These are phyloP conservation scores for Frankliniella intonsa DNA, from an alignment of 2,888 invertebrate species.

Conservation along the genomic window DNA sequence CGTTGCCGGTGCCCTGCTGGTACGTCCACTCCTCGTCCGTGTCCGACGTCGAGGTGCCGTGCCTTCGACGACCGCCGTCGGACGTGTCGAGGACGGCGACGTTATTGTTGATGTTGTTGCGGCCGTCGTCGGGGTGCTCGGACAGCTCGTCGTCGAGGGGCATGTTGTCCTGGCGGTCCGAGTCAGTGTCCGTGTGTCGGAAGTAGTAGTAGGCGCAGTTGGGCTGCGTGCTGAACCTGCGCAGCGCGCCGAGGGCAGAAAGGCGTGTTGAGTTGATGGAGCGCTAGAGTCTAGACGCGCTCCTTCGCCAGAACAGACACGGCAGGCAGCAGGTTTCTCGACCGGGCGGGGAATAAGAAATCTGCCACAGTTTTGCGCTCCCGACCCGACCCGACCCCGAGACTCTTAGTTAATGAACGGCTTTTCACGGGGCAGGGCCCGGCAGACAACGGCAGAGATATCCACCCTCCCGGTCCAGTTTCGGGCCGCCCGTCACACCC, in stretches of 20 bases:
- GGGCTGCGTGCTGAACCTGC: conserved; percentile 49
- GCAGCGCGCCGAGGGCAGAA: not conserved
- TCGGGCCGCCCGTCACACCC: too few relatives aligned
- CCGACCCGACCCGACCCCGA: too few relatives aligned
- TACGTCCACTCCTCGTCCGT: conserved; percentile 38
- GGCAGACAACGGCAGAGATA: too few relatives aligned
- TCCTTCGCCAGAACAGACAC: too few relatives aligned
- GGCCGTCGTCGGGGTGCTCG: not conserved
- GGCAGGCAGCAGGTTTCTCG: too few relatives aligned
- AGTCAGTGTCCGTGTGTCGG: conserved; percentile 81
- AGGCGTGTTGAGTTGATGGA: too few relatives aligned
- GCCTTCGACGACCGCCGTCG: not conserved
- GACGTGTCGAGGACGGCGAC: not conserved
- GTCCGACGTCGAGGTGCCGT: conserved; percentile 43
- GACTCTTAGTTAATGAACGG: too few relatives aligned
- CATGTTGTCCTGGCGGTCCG: conserved; percentile 52
- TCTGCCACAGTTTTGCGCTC: too few relatives aligned
- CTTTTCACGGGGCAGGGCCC: too few relatives aligned
- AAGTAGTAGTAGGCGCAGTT: conserved; percentile 82
- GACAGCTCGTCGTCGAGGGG: not conserved
- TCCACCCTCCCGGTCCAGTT: too few relatives aligned
- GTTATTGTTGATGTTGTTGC: not conserved
- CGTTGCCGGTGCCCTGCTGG: conserved; percentile 38
- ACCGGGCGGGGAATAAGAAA: too few relatives aligned
- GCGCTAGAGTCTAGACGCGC: too few relatives aligned